These are phyloP conservation scores for Caenorhabditis inopinata DNA, from an alignment of 1,140 invertebrate species.

Conservation along the genomic window DNA sequence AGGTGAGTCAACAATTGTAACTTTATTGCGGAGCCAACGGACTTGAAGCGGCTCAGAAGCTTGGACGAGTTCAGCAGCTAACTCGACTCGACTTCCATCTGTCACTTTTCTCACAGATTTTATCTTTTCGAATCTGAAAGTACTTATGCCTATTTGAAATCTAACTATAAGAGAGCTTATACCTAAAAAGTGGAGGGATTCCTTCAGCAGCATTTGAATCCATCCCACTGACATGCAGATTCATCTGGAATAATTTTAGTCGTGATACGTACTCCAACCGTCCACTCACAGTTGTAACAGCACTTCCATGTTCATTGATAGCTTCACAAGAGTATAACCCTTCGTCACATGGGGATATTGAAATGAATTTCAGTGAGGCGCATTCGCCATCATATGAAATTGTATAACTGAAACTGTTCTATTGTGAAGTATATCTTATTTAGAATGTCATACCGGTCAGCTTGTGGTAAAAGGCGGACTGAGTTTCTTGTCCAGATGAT, in stretches of 20 bases:
- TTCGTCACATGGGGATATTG: constrained; percentile 83
- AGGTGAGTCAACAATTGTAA: constrained; percentile 52
- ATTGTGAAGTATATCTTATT: not conserved
- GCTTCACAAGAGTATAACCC: constrained; percentile 93
- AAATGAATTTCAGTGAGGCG: constrained; percentile 77
- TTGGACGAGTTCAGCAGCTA: constrained; percentile 57
- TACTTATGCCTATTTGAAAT: no score
- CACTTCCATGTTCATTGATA: constrained; percentile 72
- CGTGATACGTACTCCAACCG: not conserved
- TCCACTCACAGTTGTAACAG: not conserved
- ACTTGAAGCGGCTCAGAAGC: constrained; percentile 57
- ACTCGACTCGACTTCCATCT: constrained; percentile 44
- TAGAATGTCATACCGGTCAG: constrained; percentile 27
- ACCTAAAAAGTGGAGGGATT: constrained; percentile 47
- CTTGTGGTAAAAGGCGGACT: constrained; percentile 37
- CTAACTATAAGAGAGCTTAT: no score
- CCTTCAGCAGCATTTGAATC: constrained; percentile 40
- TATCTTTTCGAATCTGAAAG: constrained; percentile 40
- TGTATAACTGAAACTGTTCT: constrained; percentile 23
- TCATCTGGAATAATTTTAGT: constrained; percentile 49
- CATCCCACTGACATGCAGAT: constrained; percentile 51
- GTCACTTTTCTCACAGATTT: constrained; percentile 31
- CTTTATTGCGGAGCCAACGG: constrained; percentile 56
- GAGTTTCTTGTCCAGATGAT: constrained; percentile 60
- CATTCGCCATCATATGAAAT: constrained; percentile 62